A percentile compares a stretch with the other conserved stretches of the same genome.
Conservation (phyloP, 92 coral and sea anemone species). For the Siderastrea radians region DNA sequence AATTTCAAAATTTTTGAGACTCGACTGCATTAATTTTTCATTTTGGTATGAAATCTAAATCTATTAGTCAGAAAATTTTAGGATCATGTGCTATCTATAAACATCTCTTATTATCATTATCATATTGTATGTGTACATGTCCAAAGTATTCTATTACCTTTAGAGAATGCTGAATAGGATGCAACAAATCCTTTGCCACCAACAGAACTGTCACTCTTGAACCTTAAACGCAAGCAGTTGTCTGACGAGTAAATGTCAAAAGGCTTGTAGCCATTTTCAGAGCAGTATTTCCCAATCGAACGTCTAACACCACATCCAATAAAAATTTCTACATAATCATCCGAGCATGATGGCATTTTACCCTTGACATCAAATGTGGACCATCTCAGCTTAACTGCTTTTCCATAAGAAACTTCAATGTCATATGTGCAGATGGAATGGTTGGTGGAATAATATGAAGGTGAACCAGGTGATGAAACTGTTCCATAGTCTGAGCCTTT, state of each 20-base stretch:
- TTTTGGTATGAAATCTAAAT: too few relatives aligned
- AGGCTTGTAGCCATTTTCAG: constrained; percentile 58
- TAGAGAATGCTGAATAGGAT: background rate
- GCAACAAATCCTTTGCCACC: constrained; percentile 71
- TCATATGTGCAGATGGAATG: constrained; percentile 55
- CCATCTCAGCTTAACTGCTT: constrained; percentile 60
- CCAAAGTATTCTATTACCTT: background rate
- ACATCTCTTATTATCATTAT: too few relatives aligned
- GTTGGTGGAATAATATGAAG: constrained; percentile 43
- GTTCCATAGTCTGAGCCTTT: background rate
- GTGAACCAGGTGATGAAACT: background rate
- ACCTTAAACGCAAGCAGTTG: constrained; percentile 65
- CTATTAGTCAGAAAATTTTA: too few relatives aligned
- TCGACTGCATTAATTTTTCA: too few relatives aligned
- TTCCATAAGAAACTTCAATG: constrained; percentile 33
- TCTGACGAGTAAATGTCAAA: constrained; percentile 77
- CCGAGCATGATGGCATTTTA: constrained; percentile 67
- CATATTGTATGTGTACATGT: background rate
- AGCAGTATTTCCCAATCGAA: constrained; percentile 79
- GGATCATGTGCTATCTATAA: too few relatives aligned
- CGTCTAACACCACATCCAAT: constrained; percentile 65
- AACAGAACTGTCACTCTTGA: constrained; percentile 64
- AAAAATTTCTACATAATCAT: constrained; percentile 77
- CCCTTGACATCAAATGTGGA: constrained; percentile 72
- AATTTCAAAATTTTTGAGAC: too few relatives aligned